Conservation (phyloP, 2,797 vertebrate genomes). For the Acanthurus lineatus region DNA sequence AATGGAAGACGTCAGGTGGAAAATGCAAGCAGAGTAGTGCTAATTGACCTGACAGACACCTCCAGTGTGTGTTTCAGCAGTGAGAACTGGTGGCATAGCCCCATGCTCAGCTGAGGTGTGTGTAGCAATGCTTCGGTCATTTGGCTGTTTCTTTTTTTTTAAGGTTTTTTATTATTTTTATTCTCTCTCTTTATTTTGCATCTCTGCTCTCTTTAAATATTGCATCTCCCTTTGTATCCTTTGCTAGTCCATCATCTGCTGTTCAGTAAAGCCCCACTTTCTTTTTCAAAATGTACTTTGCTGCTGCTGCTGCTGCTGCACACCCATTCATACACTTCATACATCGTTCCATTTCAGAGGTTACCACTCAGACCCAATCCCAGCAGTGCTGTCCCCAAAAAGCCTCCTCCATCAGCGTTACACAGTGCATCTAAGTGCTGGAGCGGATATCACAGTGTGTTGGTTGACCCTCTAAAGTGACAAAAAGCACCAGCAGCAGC, state of each 20-base stretch:
- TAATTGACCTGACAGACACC: conserved; percentile 85
- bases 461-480: conserved; percentile 75
- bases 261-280: conserved; percentile 58
- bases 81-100: conserved; percentile 54
- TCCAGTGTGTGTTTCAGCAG: conserved; percentile 63
- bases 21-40: conserved; percentile 77
- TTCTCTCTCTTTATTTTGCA: conserved; percentile 13
- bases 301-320: background rate
- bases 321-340: background rate
- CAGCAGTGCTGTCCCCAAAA: conserved; percentile 77
- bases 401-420: conserved; percentile 69
- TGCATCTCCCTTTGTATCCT: conserved; percentile 37
- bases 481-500: conserved; percentile 58
- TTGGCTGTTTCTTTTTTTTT: background rate
- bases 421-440: conserved; percentile 63
- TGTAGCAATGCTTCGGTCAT: conserved; percentile 23
- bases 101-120: conserved; percentile 14
- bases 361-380: conserved; percentile 70
- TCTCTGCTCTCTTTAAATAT: conserved; percentile 49
- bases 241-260: conserved; percentile 58
- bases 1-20: conserved; percentile 81
- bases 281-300: conserved; percentile 47
- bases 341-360: conserved; percentile 70
- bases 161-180: background rate
- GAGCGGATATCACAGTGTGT: conserved; percentile 66